Percentiles rank a stretch among this genome's conserved stretches.
Evolutionary conservation across 2,888 invertebrate species (phyloP).

Genomic region (Bimastos eiseni): DNA sequence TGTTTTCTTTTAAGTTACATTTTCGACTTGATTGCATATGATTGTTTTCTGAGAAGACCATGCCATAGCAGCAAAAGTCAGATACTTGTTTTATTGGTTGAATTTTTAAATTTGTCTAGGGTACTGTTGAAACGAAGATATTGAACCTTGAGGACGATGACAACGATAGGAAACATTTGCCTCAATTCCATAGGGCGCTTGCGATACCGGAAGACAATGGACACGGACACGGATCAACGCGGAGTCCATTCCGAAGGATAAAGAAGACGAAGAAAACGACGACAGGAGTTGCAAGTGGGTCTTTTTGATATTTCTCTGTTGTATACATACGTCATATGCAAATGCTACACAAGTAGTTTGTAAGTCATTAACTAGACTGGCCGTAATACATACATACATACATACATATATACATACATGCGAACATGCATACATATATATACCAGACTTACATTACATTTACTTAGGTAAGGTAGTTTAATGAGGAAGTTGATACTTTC

Average conservation of each 20-base stretch:
- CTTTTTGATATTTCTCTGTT: not conserved
- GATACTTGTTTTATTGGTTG: not conserved
- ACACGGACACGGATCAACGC: not conserved
- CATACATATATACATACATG: no score
- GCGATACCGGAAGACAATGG: not conserved
- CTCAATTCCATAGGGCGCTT: not conserved
- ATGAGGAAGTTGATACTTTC: no score
- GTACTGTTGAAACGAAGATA: conserved; percentile 4
- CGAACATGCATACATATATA: no score
- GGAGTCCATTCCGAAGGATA: conserved; percentile 7
- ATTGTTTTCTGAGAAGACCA: no score
- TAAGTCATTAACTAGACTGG: not conserved
- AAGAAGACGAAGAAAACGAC: conserved; percentile 53
- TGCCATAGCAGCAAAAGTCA: not conserved
- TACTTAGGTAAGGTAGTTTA: no score
- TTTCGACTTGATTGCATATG: no score
- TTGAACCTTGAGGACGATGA: not conserved
- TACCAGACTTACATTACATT: no score
- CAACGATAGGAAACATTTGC: not conserved
- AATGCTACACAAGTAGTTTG: not conserved
- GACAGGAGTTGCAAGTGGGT: not conserved
- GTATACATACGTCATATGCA: not conserved
- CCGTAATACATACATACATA: not conserved
- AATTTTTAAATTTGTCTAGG: not conserved
- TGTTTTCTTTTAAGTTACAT: no score